Evolutionary conservation across 2,797 vertebrate genomes (phyloP).

Genomic region (Cyprinella venusta): DNA sequence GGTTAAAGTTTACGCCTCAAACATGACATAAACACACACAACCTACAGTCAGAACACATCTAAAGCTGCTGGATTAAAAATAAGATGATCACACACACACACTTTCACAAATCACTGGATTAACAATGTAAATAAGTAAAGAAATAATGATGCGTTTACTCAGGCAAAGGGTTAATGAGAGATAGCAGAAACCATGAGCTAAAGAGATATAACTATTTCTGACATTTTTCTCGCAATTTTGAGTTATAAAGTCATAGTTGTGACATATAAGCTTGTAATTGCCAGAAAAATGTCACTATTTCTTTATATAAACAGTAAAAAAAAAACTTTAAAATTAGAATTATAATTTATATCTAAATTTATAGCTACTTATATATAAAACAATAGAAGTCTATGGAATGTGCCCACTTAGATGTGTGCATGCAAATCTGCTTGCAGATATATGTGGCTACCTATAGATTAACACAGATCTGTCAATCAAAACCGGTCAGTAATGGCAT

Average conservation of each 20-base stretch:
- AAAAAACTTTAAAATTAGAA: background rate
- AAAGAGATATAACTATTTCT: background rate
- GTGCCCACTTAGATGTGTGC: background rate
- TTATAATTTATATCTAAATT: background rate
- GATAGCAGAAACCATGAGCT: background rate
- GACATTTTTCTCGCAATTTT: background rate
- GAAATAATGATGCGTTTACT: conserved; percentile 36
- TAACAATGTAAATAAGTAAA: background rate
- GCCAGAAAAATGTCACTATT: too few species aligned
- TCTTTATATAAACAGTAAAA: too few species aligned
- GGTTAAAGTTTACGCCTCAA: background rate
- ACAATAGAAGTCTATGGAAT: background rate
- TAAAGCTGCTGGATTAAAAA: background rate
- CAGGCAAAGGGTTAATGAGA: conserved; percentile 34
- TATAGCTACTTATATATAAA: background rate
- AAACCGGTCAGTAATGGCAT: background rate
- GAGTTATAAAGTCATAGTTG: background rate
- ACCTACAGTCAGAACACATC: background rate
- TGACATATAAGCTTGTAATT: background rate
- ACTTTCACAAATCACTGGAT: background rate
- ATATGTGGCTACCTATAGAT: background rate
- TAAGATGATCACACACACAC: background rate
- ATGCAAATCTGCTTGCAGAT: background rate
- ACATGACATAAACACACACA: background rate
- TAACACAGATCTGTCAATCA: background rate